Conservation (phyloP, 2,888 invertebrate genomes). For the Drosophila kokeensis region DNA sequence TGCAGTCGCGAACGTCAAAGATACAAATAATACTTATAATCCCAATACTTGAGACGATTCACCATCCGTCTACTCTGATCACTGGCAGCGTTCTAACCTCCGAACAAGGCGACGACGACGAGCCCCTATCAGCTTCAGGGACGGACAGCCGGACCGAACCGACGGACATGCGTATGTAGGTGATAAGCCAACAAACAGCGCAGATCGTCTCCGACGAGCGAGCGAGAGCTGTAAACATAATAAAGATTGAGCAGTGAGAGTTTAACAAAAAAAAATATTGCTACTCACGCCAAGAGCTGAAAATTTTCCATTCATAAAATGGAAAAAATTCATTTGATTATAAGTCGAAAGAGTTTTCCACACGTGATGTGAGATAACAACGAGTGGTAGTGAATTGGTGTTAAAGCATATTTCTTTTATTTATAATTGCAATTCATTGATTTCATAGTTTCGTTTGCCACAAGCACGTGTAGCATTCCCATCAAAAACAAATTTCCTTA, state of each 20-base stretch:
- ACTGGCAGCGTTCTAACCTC: slow-evolving; percentile 77
- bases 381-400: slow-evolving; percentile 31
- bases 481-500: slow-evolving; percentile 64
- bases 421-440: slow-evolving; percentile 63
- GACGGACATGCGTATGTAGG: slow-evolving; percentile 13
- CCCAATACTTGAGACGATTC: slow-evolving; percentile 37
- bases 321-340: slow-evolving; percentile 27
- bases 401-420: slow-evolving; percentile 66
- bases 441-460: slow-evolving; percentile 52
- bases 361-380: slow-evolving; percentile 11
- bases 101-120: slow-evolving; percentile 37
- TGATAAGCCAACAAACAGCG: slow-evolving; percentile 29
- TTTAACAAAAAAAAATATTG: slow-evolving; percentile 14
- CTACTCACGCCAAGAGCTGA: slow-evolving; percentile 15
- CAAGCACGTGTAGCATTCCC: slow-evolving; percentile 51
- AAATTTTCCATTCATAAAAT: slow-evolving; percentile 55
- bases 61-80: slow-evolving; percentile 75
- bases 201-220: slow-evolving; percentile 28
- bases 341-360: slow-evolving; percentile 16
- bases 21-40: slow-evolving; percentile 14
- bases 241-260: slow-evolving; percentile 14
- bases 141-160: slow-evolving; percentile 6
- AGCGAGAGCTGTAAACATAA: slow-evolving; percentile 21
- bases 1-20: background rate
- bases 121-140: slow-evolving; percentile 61